These are phyloP conservation scores for Andrena camellia DNA, from an alignment of 2,888 invertebrate species.

Conservation along the genomic window DNA sequence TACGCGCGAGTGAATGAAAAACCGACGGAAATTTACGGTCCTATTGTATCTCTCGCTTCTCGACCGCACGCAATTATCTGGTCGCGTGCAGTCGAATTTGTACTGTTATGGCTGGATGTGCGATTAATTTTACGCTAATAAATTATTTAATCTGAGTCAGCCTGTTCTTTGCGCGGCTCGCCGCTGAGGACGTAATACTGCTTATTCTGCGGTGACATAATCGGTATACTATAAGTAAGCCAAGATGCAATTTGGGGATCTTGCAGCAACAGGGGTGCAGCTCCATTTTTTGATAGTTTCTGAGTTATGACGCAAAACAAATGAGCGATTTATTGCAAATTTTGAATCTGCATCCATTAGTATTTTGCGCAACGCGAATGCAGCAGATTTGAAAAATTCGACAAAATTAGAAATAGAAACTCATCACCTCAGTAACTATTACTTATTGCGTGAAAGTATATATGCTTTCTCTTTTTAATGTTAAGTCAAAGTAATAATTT, in stretches of 20 bases:
- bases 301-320: too few relatives aligned
- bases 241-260: not conserved
- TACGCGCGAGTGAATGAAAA: not conserved
- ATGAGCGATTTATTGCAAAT: too few relatives aligned
- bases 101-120: slow-evolving; percentile 45
- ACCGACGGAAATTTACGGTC: not conserved
- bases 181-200: not conserved
- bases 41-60: slow-evolving; percentile 3
- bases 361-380: too few relatives aligned
- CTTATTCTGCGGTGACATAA: not conserved
- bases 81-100: slow-evolving; percentile 2
- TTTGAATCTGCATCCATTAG: too few relatives aligned
- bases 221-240: not conserved
- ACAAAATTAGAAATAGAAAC: too few relatives aligned
- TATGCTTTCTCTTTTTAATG: too few relatives aligned
- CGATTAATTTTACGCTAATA: slow-evolving; percentile 58
- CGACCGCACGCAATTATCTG: slow-evolving; percentile 29
- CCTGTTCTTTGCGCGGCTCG: not conserved
- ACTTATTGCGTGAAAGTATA: too few relatives aligned
- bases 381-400: too few relatives aligned
- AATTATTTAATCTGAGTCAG: slow-evolving; percentile 57
- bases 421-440: too few relatives aligned
- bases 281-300: too few relatives aligned
- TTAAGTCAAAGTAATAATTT: too few relatives aligned
- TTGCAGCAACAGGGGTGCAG: too few relatives aligned